A percentile compares a stretch with the other conserved stretches of the same genome.
These are phyloP conservation scores for Leptarthrus brevirostris DNA, from an alignment of 2,888 invertebrate species.

Conservation along the genomic window DNA sequence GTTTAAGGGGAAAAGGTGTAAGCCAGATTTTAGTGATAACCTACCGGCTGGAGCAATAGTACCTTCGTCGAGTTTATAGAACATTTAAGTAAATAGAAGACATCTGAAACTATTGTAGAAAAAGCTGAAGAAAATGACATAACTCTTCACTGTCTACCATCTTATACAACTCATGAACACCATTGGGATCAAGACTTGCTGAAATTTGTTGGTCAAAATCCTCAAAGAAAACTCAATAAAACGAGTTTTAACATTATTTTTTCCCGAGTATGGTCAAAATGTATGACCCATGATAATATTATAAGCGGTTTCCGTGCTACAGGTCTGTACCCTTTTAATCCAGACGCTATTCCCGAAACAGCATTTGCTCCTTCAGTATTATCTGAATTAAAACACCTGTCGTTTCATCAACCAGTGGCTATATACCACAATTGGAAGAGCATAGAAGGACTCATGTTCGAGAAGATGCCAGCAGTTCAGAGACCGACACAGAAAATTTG, in stretches of 20 bases:
- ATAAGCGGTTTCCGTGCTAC: slow-evolving; percentile 37
- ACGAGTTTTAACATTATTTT: slow-evolving; percentile 46
- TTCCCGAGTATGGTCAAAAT: slow-evolving; percentile 44
- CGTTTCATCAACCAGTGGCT: no score
- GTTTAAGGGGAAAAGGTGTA: neutral
- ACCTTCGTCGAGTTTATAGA: slow-evolving; percentile 43
- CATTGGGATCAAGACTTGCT: slow-evolving; percentile 48
- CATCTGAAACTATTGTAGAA: slow-evolving; percentile 27
- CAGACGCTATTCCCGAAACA: slow-evolving; percentile 40
- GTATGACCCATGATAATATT: slow-evolving; percentile 50
- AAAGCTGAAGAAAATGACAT: slow-evolving; percentile 28
- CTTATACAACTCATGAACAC: slow-evolving; percentile 47
- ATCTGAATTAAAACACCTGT: no score
- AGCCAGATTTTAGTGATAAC: neutral
- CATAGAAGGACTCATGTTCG: no score
- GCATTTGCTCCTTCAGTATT: slow-evolving; percentile 15
- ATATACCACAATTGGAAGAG: no score
- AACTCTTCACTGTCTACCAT: slow-evolving; percentile 37
- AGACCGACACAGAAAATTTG: no score
- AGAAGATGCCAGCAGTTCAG: no score
- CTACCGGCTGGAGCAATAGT: neutral
- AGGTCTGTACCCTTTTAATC: slow-evolving; percentile 41
- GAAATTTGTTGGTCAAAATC: neutral
- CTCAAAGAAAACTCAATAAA: slow-evolving; percentile 19
- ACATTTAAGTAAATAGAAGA: slow-evolving; percentile 19